A percentile compares a stretch with the other conserved stretches of the same genome.
Evolutionary conservation across 2,888 invertebrate genomes (phyloP).

Genomic region (Parnassius orleans): DNA sequence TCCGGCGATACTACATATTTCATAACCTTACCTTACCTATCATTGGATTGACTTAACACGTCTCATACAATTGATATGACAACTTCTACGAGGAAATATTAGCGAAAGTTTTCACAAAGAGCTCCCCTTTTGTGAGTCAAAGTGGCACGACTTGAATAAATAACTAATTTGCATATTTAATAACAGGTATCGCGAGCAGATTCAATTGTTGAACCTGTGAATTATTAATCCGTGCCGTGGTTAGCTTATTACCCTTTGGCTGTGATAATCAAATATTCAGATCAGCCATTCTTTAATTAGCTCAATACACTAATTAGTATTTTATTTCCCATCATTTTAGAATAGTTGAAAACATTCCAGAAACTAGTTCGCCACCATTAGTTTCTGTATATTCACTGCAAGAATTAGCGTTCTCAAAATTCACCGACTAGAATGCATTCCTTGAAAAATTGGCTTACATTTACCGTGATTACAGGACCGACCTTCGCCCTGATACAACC

Average conservation of each 20-base stretch:
- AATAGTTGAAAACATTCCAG: no score
- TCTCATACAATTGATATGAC: conserved; percentile 31
- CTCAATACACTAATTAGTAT: conserved; percentile 33
- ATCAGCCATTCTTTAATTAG: conserved; percentile 64
- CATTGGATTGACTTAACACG: neutral
- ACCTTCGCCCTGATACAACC: no score
- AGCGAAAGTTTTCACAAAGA: conserved; percentile 41
- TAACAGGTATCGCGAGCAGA: conserved; percentile 68
- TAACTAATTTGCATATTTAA: conserved; percentile 78
- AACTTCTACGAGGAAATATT: conserved; percentile 35
- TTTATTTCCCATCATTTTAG: conserved; percentile 16
- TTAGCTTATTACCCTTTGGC: conserved; percentile 61
- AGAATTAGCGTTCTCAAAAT: no score
- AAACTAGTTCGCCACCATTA: no score
- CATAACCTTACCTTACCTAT: no score
- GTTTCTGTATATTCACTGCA: no score
- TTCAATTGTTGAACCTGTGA: conserved; percentile 68
- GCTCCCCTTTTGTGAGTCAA: conserved; percentile 49
- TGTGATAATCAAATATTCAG: conserved; percentile 67
- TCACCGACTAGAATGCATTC: no score
- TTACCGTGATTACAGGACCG: no score
- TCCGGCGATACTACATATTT: neutral
- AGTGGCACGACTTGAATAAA: conserved; percentile 67
- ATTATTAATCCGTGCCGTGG: conserved; percentile 61
- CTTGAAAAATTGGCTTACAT: no score